phyloP scores from a whole-genome alignment of 2,113 vertebrate genomes.

The Callipepla californica region DNA sequence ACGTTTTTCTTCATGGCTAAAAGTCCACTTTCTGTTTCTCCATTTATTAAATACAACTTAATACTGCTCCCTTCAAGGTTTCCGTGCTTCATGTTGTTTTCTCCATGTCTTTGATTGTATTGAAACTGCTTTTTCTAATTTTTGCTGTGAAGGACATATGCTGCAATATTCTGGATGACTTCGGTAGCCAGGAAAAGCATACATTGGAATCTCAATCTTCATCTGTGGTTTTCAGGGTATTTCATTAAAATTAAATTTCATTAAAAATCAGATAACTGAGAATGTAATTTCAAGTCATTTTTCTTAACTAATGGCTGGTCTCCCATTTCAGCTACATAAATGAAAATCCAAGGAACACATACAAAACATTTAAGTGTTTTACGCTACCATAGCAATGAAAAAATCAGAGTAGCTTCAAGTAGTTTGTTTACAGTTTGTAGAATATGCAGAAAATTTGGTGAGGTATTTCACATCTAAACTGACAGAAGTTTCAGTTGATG shows the following conservation, averaged over 20 bases:
- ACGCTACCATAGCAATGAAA: neutral
- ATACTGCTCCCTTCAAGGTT: neutral
- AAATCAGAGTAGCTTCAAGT: neutral
- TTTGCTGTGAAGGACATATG: neutral
- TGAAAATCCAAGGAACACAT: neutral
- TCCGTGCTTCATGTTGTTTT: neutral
- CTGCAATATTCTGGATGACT: neutral
- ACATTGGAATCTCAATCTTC: neutral
- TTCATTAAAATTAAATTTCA: neutral
- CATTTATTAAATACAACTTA: neutral
- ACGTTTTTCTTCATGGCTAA: neutral
- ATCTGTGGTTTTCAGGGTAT: neutral
- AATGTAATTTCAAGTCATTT: neutral
- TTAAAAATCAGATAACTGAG: neutral
- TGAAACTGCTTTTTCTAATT: neutral
- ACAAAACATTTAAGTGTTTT: neutral
- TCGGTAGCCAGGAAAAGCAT: neutral
- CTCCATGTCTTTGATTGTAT: neutral
- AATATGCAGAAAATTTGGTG: neutral
- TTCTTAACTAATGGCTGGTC: neutral
- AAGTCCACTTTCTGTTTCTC: neutral
- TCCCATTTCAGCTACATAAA: neutral
- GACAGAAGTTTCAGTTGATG: neutral
- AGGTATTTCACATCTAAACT: neutral
- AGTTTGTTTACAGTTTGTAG: neutral